Evolutionary conservation across 2,888 invertebrate species (phyloP), one percentile per base, ranked within the genome.

Genomic region (Allygus modestus): DNA sequence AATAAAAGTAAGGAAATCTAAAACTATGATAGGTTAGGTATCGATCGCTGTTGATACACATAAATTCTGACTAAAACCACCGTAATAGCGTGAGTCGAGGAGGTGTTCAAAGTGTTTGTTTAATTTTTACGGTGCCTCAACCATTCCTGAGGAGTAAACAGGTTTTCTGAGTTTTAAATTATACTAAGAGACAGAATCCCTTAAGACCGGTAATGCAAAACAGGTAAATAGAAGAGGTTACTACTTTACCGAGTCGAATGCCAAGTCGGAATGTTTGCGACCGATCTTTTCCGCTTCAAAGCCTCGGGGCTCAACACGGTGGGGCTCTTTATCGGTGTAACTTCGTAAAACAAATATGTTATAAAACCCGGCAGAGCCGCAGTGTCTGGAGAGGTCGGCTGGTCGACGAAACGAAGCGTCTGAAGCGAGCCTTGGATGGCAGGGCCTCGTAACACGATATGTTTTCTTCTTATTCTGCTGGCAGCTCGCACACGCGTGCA

Each of bases 381-480:
- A 46, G 46, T 46, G 46, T 17, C 15, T 17, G n/a, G 11, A 46
- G 46, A 46, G 46, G 46, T 46, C 46, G 69, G 0, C 37, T 31
- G 37, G 33, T 7, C 69, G 69, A 69, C 69, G 69, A 69, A 69
- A 17, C 69, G 69, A 69, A 69, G 69, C 69, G 69, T 15, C 69
- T 46, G n/a, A 46, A 46, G 71, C 41, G 20, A 15, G 73, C 20
- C 73, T 73, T 4, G 37, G 73, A 73, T 73, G 73, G 73, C 73
- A n/a, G 73, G 26, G 26, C 51, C 73, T 23, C 43, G 77, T 77
- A 77, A 77, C 77, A 51, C 51, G 77, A 77, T 77, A 77, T 77
- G 77, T 77, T 77, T 77, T 77, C 77, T 77, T 77, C 77, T 77
- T 77, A 51, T 77, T 77, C 77, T 46, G 51, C 41, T 41, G 28